These are phyloP conservation scores for Plebejus argus DNA, from an alignment of 2,888 invertebrate genomes.

Conservation along the genomic window DNA sequence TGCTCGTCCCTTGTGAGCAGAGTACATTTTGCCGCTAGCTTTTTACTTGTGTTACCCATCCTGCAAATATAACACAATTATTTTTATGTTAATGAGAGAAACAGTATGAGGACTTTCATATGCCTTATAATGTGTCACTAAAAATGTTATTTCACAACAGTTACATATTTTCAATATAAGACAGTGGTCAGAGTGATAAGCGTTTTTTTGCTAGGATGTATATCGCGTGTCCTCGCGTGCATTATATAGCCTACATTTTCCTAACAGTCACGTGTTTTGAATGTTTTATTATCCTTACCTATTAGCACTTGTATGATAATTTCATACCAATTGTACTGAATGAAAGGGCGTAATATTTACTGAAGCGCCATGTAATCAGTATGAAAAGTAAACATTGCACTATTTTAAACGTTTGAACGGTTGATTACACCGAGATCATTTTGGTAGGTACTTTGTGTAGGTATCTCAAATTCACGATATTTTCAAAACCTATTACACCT, in stretches of 20 bases:
- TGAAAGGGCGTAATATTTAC: constrained; percentile 1
- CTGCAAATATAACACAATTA: constrained; percentile 44
- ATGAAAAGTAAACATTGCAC: background rate
- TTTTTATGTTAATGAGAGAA: background rate
- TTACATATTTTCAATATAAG: too few relatives aligned
- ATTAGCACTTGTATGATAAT: background rate
- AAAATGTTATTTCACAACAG: too few relatives aligned
- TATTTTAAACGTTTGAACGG: background rate
- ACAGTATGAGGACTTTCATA: too few relatives aligned
- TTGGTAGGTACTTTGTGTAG: background rate
- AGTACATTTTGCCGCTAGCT: constrained; percentile 83
- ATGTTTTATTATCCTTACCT: constrained; percentile 12
- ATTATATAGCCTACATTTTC: background rate
- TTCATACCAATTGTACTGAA: constrained; percentile 12
- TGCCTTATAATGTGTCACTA: too few relatives aligned
- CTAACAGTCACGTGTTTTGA: constrained; percentile 7
- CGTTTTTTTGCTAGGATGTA: too few relatives aligned
- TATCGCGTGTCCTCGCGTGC: background rate
- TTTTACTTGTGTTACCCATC: constrained; percentile 84
- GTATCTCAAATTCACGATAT: background rate
- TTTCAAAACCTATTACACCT: background rate
- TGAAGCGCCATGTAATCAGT: background rate
- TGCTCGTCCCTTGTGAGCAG: constrained; percentile 83
- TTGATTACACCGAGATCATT: constrained; percentile 18
- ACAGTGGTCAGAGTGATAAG: too few relatives aligned